Base-by-base conservation (phyloP, 2,113 vertebrate genomes). In the Podiceps cristatus region DNA sequence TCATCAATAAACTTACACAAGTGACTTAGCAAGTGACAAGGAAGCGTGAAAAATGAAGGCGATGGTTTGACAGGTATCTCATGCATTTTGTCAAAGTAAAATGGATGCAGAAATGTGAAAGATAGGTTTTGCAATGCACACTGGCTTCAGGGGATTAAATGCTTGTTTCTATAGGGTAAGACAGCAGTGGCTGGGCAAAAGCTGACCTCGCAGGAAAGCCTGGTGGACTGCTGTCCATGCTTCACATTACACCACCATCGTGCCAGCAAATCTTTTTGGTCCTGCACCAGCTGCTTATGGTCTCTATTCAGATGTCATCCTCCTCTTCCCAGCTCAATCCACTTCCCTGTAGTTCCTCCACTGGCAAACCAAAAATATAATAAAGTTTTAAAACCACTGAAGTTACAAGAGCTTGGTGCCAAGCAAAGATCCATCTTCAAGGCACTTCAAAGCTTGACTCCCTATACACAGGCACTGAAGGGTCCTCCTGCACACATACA, bases 201-300 rank as follows among this genome's bases (percentile, higher is more conserved):
- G 42, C 11, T 9, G 69, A 52, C 59, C 77, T 56, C 4, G 0
- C 45, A 74, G 55, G 59, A 11, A 5, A 53, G 35, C 24, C 33
- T 13, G 15, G 29, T 4, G 53, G 62, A n/a, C 50, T 29, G 62
- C 50, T 35, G 13, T 3, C 31, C 44, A 11, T 9, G 20, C 44
- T 23, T 23, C 79, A 1, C 37, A 0, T 55, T 3, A 15, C 20
- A 29, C 31, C 53, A 10, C 53, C 13, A 6, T 12, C 22, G 8
- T 1, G 0, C 3, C 1, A 1, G 40, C 17, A 58, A 5, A 31
- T 11, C 40, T 9, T 12, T 14, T 2, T 49, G 20, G 9, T n/a
- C 40, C 52, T 23, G 40, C 9, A 16, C 27, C 58, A 27, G 42
- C 19, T 84, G 12, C 60, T n/a, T 1, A 1, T 2, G 13, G 3